These are phyloP conservation scores for Hetaerina americana DNA, from an alignment of 1,140 invertebrate genomes.

Conservation along the genomic window DNA sequence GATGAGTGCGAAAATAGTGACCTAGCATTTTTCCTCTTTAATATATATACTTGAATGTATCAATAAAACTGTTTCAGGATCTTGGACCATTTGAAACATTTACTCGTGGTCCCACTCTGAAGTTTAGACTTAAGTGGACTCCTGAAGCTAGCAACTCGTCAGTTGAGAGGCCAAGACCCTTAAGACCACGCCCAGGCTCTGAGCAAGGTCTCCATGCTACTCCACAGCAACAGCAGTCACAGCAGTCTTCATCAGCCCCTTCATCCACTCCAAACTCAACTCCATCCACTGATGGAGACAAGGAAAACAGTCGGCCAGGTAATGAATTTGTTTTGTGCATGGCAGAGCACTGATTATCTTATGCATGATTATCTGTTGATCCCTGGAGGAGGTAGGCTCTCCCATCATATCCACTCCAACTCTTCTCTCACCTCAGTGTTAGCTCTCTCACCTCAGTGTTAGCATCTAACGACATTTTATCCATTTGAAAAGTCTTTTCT, in stretches of 20 bases:
- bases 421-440: no score
- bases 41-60: neutral
- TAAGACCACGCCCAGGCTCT: constrained; percentile 17
- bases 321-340: neutral
- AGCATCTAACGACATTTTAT: no score
- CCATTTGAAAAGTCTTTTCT: no score
- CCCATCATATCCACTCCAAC: neutral
- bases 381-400: neutral
- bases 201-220: constrained; percentile 2
- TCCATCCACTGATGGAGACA: neutral
- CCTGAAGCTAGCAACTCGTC: constrained; percentile 51
- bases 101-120: constrained; percentile 62
- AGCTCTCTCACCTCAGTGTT: no score
- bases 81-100: constrained; percentile 53
- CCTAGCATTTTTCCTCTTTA: constrained; percentile 5
- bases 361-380: neutral
- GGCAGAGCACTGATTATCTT: neutral
- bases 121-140: constrained; percentile 72
- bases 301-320: constrained; percentile 1
- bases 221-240: neutral
- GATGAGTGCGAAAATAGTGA: neutral
- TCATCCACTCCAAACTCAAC: neutral
- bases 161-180: constrained; percentile 50
- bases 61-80: constrained; percentile 25
- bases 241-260: neutral